Percentiles rank a stretch among this genome's conserved stretches.
Evolutionary conservation across 2,797 vertebrate genomes (phyloP).

Genomic region (Onychomys arenicola): DNA sequence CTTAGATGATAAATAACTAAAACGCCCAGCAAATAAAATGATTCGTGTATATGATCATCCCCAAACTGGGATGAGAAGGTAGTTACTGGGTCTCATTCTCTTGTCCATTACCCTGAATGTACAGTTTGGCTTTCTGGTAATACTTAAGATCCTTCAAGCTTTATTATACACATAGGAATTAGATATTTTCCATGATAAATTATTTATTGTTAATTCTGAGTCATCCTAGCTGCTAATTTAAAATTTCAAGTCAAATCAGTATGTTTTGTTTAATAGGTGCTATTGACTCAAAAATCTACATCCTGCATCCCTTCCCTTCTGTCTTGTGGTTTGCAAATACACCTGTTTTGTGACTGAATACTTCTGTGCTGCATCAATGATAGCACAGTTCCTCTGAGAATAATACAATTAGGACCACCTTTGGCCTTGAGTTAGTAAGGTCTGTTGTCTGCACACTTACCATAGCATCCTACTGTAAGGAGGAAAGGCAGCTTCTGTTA

Average conservation of each 20-base stretch:
- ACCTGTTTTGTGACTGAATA: neutral
- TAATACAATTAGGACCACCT: neutral
- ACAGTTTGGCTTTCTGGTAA: neutral
- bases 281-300: conserved; percentile 33
- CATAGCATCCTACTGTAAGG: neutral
- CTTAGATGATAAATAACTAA: conserved; percentile 21
- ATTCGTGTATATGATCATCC: neutral
- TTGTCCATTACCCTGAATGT: neutral
- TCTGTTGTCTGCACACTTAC: neutral
- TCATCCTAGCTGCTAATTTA: conserved; percentile 30
- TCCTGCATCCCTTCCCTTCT: neutral
- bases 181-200: neutral
- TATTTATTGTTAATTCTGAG: conserved; percentile 24
- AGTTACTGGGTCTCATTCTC: neutral
- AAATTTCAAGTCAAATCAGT: conserved; percentile 15
- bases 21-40: neutral
- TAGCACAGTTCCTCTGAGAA: neutral
- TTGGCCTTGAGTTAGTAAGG: neutral
- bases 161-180: neutral
- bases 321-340: neutral
- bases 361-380: neutral
- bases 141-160: neutral
- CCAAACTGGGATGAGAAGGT: neutral
- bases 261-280: neutral
- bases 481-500: neutral